Percentiles rank a stretch among this genome's conserved stretches.
phyloP scores from a whole-genome alignment of 2,888 invertebrate species.

The Antheraea yamamai region DNA sequence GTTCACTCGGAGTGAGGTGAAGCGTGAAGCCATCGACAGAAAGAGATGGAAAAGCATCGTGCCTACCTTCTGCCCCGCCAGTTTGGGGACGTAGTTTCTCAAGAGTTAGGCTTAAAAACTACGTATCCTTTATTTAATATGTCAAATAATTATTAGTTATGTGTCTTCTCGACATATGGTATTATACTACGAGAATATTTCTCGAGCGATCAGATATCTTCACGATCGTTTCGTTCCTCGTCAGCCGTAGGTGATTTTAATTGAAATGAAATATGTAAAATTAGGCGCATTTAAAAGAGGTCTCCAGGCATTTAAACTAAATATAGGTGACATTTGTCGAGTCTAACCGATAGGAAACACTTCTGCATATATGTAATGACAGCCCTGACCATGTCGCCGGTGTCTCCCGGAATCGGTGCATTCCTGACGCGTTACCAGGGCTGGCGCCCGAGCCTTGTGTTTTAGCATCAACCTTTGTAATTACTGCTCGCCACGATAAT shows the following conservation, averaged over 20 bases:
- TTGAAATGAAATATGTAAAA: background rate
- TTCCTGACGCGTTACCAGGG: slow-evolving; percentile 46
- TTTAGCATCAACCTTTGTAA: slow-evolving; percentile 54
- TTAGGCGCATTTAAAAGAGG: too few relatives aligned
- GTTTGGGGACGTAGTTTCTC: too few relatives aligned
- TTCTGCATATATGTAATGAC: background rate
- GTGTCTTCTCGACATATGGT: too few relatives aligned
- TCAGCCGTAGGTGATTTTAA: background rate
- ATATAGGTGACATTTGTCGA: background rate
- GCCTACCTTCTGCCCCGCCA: too few relatives aligned
- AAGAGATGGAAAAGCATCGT: too few relatives aligned
- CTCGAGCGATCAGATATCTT: background rate
- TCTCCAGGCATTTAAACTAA: background rate
- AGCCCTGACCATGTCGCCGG: slow-evolving; percentile 13
- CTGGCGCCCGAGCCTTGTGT: slow-evolving; percentile 50
- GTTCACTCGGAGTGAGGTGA: too few relatives aligned
- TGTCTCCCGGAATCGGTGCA: slow-evolving; percentile 51
- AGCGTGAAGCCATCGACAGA: too few relatives aligned
- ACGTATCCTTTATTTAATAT: background rate
- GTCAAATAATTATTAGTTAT: background rate
- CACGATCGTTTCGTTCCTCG: background rate
- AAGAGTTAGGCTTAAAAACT: too few relatives aligned
- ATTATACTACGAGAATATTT: too few relatives aligned
- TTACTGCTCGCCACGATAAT: slow-evolving; percentile 50
- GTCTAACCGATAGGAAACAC: background rate